Evolutionary conservation across 2,888 invertebrate species (phyloP).

Genomic region (Ecdyonurus torrentis): DNA sequence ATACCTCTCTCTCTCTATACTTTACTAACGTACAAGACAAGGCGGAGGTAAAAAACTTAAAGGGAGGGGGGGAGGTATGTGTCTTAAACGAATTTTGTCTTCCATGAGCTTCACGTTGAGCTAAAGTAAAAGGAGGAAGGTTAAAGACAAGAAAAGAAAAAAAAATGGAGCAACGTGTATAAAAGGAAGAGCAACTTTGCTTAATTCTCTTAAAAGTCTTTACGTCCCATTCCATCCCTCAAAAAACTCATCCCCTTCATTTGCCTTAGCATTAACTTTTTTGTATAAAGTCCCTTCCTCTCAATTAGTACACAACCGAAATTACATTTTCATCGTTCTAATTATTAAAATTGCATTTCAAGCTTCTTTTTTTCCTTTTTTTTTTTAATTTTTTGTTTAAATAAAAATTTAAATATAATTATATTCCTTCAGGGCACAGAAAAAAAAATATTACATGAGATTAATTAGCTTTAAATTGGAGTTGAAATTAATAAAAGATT

Average conservation of each 20-base stretch:
- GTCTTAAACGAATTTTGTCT: slow-evolving; percentile 4
- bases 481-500: no score
- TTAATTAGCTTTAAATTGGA: no score
- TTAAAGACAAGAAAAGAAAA: no score
- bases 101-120: no score
- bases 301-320: background rate
- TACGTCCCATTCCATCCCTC: background rate
- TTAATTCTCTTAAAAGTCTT: slow-evolving; percentile 2
- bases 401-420: no score
- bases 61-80: background rate
- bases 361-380: no score
- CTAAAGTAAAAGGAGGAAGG: background rate
- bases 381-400: no score
- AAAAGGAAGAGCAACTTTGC: background rate
- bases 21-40: background rate
- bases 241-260: no score
- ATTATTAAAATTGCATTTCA: background rate
- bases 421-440: no score
- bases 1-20: background rate
- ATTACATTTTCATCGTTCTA: background rate
- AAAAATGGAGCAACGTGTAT: background rate
- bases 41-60: background rate
- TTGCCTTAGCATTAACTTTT: background rate
- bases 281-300: background rate
- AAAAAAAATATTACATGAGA: no score